A percentile compares a stretch with the other conserved stretches of the same genome.
Conservation (phyloP, 2,113 vertebrate genomes). For the Mesocricetus auratus region DNA sequence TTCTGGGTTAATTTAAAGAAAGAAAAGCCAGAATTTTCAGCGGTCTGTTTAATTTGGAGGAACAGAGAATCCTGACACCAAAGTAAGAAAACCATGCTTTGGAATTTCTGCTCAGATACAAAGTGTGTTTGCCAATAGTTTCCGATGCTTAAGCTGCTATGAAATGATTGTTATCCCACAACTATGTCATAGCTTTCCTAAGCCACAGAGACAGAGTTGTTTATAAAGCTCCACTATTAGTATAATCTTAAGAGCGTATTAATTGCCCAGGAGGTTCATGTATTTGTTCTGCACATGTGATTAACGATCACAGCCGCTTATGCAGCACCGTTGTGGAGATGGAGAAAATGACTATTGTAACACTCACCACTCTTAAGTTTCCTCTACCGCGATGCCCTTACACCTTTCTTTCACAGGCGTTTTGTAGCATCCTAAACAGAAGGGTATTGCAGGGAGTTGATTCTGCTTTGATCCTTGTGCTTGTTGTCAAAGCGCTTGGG, state of each 20-base stretch:
- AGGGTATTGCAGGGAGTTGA: slow-evolving; percentile 92
- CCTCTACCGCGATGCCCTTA: slow-evolving; percentile 88
- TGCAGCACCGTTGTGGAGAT: slow-evolving; percentile 83
- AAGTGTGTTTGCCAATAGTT: slow-evolving; percentile 59
- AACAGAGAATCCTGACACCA: slow-evolving; percentile 32
- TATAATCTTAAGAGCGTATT: slow-evolving; percentile 79
- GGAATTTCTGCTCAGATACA: slow-evolving; percentile 57
- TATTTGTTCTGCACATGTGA: slow-evolving; percentile 82
- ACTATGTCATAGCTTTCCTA: slow-evolving; percentile 50
- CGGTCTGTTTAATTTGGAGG: slow-evolving; percentile 46
- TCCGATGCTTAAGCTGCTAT: slow-evolving; percentile 52
- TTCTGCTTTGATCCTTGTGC: slow-evolving; percentile 95
- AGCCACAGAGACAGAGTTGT: slow-evolving; percentile 64
- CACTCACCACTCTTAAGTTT: slow-evolving; percentile 85
- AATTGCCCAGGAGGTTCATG: slow-evolving; percentile 86
- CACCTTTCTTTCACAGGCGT: slow-evolving; percentile 90
- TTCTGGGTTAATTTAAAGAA: slow-evolving; percentile 53
- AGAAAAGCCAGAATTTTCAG: slow-evolving; percentile 32
- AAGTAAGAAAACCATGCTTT: slow-evolving; percentile 55
- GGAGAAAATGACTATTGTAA: slow-evolving; percentile 88
- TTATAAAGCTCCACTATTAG: slow-evolving; percentile 73
- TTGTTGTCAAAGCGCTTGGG: slow-evolving; percentile 97
- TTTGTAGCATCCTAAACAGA: slow-evolving; percentile 92
- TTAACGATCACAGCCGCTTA: slow-evolving; percentile 81
- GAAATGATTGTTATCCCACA: slow-evolving; percentile 63